Conservation (phyloP, 2,113 vertebrate genomes). For the Scomber scombrus region DNA sequence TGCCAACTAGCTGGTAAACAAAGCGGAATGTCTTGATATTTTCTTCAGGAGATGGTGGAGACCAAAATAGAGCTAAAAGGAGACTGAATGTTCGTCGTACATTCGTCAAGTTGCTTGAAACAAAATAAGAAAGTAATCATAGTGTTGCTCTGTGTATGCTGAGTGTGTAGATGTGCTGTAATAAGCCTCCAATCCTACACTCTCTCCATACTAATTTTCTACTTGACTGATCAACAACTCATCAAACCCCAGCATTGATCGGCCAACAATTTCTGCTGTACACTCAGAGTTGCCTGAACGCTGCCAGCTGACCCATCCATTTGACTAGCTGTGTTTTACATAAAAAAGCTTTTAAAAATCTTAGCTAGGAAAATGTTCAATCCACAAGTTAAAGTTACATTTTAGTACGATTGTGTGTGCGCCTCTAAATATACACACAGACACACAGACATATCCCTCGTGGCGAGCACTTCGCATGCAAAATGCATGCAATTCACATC, state of each 20-base stretch:
- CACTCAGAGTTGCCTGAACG: background rate
- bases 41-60: too few relatives aligned
- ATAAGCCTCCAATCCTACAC: too few relatives aligned
- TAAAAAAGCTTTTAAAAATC: conserved; percentile 13
- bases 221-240: too few relatives aligned
- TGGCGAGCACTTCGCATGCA: conserved; percentile 41
- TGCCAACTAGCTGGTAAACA: background rate
- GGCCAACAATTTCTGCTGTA: background rate
- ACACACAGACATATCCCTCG: background rate
- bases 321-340: background rate
- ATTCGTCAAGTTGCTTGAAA: too few relatives aligned
- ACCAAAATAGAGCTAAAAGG: too few relatives aligned
- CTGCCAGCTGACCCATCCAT: background rate
- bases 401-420: background rate
- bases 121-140: too few relatives aligned
- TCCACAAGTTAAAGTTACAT: background rate
- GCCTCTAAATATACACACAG: conserved; percentile 10
- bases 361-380: background rate
- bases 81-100: too few relatives aligned
- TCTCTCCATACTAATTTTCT: too few relatives aligned
- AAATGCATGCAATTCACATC: conserved; percentile 64
- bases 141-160: too few relatives aligned
- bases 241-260: background rate
- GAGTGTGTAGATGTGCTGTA: too few relatives aligned
- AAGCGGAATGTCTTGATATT: too few relatives aligned